Evolutionary conservation across 2,888 invertebrate genomes (phyloP), one percentile per base, ranked within the genome.

Genomic region (Drosophila diplacantha): DNA sequence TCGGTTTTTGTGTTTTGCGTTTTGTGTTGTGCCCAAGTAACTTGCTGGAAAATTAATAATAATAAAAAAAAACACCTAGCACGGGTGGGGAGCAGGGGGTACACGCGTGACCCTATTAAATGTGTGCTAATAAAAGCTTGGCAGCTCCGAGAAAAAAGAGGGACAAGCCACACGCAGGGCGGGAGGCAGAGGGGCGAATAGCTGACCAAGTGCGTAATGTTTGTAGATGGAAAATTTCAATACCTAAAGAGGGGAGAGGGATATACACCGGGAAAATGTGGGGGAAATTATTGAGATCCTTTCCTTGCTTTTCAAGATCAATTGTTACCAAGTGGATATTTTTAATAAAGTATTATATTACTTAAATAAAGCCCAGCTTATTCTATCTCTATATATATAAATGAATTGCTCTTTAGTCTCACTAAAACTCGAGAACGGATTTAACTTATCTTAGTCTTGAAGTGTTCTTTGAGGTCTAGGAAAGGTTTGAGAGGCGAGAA

Each of bases 11-110:
- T 81, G 80, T 81, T 75, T 78, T 29, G 24, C 59, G 38, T 29
- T 58, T 22, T 22, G 6, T 29, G 64, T 74, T 74, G 67, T 84
- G 74, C 72, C 73, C 81, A 75, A 81, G 85, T 83, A 74, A 72
- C 84, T 79, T 81, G 75, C 68, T 83, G 84, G 80, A 84, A 80
- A 84, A 80, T 83, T 80, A 81, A 84, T 79, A 84, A 84, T 81
- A 81, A 84, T 79, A 84, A 84, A 22, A 22, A 67, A 74, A 60
- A 77, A 70, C 79, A 81, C 79, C 81, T 81, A 81, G 56, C 60
- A 47, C 11, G 29, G 43, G 62, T 9, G 3, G 56, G 22, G 59
- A 18, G 18, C 5, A 11, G 76, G 61, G 51, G 73, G 80, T 81
- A 80, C 84, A 79, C 78, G 78, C 84, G 84, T 79, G 78, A 79